phyloP scores from a whole-genome alignment of 2,797 vertebrate species.

The Hephaestus fuliginosus region DNA sequence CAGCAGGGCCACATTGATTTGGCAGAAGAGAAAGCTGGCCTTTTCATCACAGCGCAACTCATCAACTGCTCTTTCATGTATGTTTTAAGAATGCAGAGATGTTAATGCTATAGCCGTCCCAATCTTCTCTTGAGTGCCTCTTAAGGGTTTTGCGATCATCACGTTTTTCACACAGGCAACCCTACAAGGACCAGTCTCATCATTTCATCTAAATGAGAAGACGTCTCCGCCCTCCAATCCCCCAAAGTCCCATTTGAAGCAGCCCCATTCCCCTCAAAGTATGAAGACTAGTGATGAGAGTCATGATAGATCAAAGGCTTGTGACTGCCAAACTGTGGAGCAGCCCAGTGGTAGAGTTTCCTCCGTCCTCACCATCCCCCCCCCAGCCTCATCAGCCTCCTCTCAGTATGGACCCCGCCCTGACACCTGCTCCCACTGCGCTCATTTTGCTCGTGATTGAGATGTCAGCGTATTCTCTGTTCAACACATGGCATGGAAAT shows the following conservation, averaged over 20 bases:
- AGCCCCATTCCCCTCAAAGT: conserved; percentile 35
- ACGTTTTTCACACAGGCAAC: conserved; percentile 27
- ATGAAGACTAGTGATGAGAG: conserved; percentile 59
- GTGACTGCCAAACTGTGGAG: conserved; percentile 47
- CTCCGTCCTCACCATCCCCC: conserved; percentile 47
- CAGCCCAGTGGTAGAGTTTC: conserved; percentile 29
- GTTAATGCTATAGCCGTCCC: conserved; percentile 11
- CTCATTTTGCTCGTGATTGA: conserved; percentile 70
- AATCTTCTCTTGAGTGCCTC: conserved; percentile 12
- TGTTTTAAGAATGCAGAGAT: conserved; percentile 40
- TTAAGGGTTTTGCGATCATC: conserved; percentile 24
- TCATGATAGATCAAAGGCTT: conserved; percentile 66
- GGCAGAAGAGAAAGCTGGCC: conserved; percentile 63
- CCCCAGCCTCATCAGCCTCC: conserved; percentile 39
- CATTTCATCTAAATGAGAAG: conserved; percentile 41
- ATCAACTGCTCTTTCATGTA: conserved; percentile 52
- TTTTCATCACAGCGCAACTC: conserved; percentile 56
- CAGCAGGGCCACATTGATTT: conserved; percentile 81
- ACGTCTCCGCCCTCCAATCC: conserved; percentile 24
- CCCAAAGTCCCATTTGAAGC: conserved; percentile 41
- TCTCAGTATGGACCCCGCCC: conserved; percentile 63
- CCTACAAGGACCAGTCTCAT: conserved; percentile 43
- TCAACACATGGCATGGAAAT: conserved; percentile 36
- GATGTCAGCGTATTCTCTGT: conserved; percentile 58
- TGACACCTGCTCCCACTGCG: conserved; percentile 76